Evolutionary conservation across 2,888 invertebrate species (phyloP), one percentile per base, ranked within the genome.

Genomic region (Plagodis pulveraria): DNA sequence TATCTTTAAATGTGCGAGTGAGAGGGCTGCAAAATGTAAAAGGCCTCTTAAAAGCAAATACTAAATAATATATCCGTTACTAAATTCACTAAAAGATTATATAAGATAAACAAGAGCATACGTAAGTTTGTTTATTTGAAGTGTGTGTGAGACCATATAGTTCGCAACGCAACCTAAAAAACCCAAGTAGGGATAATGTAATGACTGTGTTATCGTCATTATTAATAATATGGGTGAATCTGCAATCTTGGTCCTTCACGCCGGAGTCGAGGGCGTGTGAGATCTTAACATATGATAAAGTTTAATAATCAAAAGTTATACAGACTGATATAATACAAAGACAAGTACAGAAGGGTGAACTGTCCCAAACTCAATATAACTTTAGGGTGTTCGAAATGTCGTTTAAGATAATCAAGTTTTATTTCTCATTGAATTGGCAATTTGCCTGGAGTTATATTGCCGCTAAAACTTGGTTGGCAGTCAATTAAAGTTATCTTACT

Each of bases 391-490:
- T 66, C 60, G 50, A 64, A 68, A 65, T 54, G 65, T 65, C 69
- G 60, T 62, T 63, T 66, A 61, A 65, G 69, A 69, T 69, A 66
- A 69, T 69, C 62, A 66, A 63, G 66, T 66, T 69, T 69, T 69
- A 69, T 66, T 66, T 63, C 61, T 57, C 56, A 65, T 65, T 69
- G 63, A 66, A 66, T 59, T 66, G 66, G 50, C 60, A 69, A 65
- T 66, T 65, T 66, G 57, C 62, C 44, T 52, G 52, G 53, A 61
- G 60, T 61, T 61, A 60, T 63, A 69, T 58, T 50, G 65, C 50
- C 46, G 51, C 40, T 61, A 61, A 49, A 66, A 66, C 46, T 66
- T 62, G 41, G 56, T 56, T 63, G 58, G 61, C 61, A 58, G 62
- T 50, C 62, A 67, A 68, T 68, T 63, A 63, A 68, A 65, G 63